Base-by-base conservation (phyloP, 2,888 invertebrate genomes). In the Trichogramma dendrolimi region DNA sequence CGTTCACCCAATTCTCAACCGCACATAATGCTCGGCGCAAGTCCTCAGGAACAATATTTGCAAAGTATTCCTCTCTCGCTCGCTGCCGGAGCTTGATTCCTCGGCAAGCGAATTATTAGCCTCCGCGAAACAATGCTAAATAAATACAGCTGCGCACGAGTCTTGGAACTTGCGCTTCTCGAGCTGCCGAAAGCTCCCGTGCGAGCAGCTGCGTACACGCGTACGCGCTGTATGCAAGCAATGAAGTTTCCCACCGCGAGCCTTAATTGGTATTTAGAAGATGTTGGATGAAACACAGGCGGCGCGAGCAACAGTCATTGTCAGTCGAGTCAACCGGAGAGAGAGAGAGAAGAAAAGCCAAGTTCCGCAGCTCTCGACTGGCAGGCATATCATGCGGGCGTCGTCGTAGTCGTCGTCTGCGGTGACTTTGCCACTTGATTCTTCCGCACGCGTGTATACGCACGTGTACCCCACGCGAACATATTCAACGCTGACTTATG, bases 181-280 rank as follows among this genome's bases (percentile, higher is more conserved):
- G 27, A 27, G 27, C 27, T 27, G 27, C 27, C 27, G 27, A 27
- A 27, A 27, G 27, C 27, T 27, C 27, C 27, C 27, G 27, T 2
- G 27, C 27, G 27, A 27, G 27, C 27, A 27, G 27, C 27, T 27
- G 27, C 27, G 27, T 27, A 27, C 27, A 27, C 27, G 27, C 27
- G 27, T 2, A 2, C 27, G 27, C 27, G 27, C 3, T 27, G 27
- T 27, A 27, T 27, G 27, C 27, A 27, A 27, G 27, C 27, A 27
- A 27, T 71, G 72, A 77, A 77, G 75, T 77, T 77, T 77, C 75
- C 72, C 27, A 27, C 27, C 27, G 27, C 27, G 27, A 72, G 73
- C 74, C 72, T 75, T 77, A 77, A 77, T 77, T 77, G 76, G 75
- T 76, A 77, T 77, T 77, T 77, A 77, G 77, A 71, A 75, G 77